A percentile compares a stretch with the other conserved stretches of the same genome.
Evolutionary conservation across 2,113 vertebrate species (phyloP).

Genomic region (Mustela lutreola): DNA sequence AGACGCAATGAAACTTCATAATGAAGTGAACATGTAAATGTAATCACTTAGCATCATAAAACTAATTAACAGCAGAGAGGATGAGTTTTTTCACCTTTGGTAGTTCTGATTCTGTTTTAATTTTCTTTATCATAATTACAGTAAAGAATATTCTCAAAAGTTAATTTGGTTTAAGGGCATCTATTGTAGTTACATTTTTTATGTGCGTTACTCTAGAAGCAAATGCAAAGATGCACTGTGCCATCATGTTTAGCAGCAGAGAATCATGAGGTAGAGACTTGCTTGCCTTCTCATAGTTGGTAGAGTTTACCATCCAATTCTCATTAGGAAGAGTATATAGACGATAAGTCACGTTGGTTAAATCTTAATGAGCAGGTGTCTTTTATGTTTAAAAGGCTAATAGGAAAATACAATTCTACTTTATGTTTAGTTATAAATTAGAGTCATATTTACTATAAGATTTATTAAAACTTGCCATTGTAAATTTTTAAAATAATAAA

Average conservation of each 20-base stretch:
- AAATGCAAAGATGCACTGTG: background rate
- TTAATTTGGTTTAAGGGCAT: conserved; percentile 64
- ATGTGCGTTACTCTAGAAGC: background rate
- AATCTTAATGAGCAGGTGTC: background rate
- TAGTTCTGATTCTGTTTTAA: conserved; percentile 65
- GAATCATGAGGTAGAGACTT: background rate
- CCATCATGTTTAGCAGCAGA: background rate
- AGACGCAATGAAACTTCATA: conserved; percentile 5
- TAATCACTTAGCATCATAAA: conserved; percentile 63
- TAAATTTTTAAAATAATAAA: background rate
- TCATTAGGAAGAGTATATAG: background rate
- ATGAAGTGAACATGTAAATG: conserved; percentile 63
- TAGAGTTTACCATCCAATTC: background rate
- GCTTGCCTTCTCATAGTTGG: background rate
- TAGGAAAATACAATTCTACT: background rate
- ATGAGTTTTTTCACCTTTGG: conserved; percentile 63
- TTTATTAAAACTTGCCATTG: background rate
- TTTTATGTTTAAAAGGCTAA: background rate
- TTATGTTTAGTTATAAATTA: conserved; percentile 1
- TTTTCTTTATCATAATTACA: conserved; percentile 71
- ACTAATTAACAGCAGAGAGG: conserved; percentile 61
- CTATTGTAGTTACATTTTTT: conserved; percentile 24
- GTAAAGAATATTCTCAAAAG: conserved; percentile 59
- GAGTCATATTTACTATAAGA: background rate
- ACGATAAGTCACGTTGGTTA: background rate